These are phyloP conservation scores for Drosophila azteca DNA, from an alignment of 1,140 invertebrate species.

Conservation along the genomic window DNA sequence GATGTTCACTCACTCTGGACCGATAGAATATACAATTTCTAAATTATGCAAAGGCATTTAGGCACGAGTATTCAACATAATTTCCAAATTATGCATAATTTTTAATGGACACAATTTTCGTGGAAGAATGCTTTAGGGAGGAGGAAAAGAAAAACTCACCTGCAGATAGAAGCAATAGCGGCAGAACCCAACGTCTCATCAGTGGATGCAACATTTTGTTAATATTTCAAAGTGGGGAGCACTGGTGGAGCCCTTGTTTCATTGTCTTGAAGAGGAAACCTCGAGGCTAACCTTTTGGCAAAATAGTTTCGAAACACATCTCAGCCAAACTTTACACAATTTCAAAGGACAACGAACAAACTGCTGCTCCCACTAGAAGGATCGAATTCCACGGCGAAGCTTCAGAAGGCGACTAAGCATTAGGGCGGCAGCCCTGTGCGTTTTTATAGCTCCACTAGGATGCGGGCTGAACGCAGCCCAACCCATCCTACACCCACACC, in stretches of 20 bases:
- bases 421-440: slow-evolving; percentile 11
- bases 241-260: slow-evolving; percentile 6
- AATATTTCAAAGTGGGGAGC: not conserved
- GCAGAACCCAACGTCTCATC: slow-evolving; percentile 24
- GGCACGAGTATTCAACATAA: no score
- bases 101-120: no score
- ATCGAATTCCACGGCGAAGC: slow-evolving; percentile 46
- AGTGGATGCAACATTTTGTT: slow-evolving; percentile 37
- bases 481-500: not conserved
- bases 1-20: no score
- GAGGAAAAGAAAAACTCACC: slow-evolving; percentile 34
- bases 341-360: not conserved
- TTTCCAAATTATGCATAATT: no score
- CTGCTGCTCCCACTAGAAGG: slow-evolving; percentile 21
- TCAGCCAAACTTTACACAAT: slow-evolving; percentile 12
- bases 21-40: no score
- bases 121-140: not conserved
- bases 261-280: slow-evolving; percentile 8
- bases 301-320: slow-evolving; percentile 37
- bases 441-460: slow-evolving; percentile 61
- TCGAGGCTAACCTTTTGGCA: slow-evolving; percentile 22
- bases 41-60: no score
- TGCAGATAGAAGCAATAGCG: slow-evolving; percentile 46
- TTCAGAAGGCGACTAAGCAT: slow-evolving; percentile 44
- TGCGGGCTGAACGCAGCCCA: slow-evolving; percentile 19